A percentile compares a stretch with the other conserved stretches of the same genome.
Conservation (phyloP, 2,888 invertebrate genomes). For the Sialis fuliginosa region DNA sequence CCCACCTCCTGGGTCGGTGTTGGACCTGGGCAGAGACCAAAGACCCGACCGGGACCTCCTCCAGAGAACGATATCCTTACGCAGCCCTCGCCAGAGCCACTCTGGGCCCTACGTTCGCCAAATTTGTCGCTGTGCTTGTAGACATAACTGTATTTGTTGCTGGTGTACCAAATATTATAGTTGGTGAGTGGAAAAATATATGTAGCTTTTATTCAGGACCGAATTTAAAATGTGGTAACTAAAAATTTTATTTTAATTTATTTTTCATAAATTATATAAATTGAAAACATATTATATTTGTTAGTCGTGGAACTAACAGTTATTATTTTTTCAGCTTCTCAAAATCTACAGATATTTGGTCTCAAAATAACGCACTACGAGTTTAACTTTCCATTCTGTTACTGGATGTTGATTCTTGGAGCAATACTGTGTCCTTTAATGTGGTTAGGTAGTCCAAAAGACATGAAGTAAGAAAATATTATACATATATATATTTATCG, state of each 20-base stretch:
- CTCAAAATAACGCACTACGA: slow-evolving; percentile 44
- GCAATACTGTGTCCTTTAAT: slow-evolving; percentile 57
- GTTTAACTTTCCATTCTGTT: slow-evolving; percentile 58
- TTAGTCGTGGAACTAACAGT: neutral
- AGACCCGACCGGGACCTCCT: slow-evolving; percentile 38
- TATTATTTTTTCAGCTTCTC: slow-evolving; percentile 38
- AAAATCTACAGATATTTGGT: slow-evolving; percentile 63
- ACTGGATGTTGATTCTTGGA: slow-evolving; percentile 65
- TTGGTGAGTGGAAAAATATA: slow-evolving; percentile 32
- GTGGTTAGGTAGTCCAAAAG: slow-evolving; percentile 82
- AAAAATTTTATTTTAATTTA: neutral
- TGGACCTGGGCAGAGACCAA: slow-evolving; percentile 65
- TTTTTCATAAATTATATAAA: neutral
- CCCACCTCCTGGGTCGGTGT: slow-evolving; percentile 57
- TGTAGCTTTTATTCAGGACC: too few species aligned
- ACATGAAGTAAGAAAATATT: slow-evolving; percentile 57
- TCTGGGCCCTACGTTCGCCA: slow-evolving; percentile 42
- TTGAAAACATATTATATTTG: neutral
- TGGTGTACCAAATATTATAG: slow-evolving; percentile 62
- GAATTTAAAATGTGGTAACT: too few species aligned
- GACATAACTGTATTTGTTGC: slow-evolving; percentile 62
- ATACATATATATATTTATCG: neutral
- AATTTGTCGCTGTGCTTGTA: slow-evolving; percentile 47
- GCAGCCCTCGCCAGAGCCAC: slow-evolving; percentile 69
- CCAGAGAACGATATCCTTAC: slow-evolving; percentile 52